Conservation (phyloP, 2,888 invertebrate species). For the Diarsia dahlii region DNA sequence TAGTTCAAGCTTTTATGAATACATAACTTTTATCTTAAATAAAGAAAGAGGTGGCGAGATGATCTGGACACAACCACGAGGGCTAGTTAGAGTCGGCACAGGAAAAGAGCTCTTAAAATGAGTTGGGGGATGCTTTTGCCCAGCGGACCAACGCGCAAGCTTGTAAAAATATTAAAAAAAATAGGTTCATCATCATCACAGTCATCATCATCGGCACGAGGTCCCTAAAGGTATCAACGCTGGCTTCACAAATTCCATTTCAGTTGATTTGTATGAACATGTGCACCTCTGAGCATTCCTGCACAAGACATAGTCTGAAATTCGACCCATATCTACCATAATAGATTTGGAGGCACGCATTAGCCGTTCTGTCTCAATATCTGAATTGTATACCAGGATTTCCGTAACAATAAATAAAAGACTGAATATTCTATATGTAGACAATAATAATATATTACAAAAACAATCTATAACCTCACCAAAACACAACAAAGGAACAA, state of each 20-base stretch:
- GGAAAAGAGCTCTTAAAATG: no score
- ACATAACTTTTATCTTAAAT: no score
- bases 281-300: background rate
- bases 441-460: slow-evolving; percentile 2
- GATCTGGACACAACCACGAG: no score
- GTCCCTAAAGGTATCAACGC: no score
- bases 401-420: background rate
- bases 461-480: slow-evolving; percentile 18
- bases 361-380: background rate
- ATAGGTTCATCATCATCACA: no score
- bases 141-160: no score
- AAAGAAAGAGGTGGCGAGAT: no score
- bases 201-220: no score
- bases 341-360: background rate
- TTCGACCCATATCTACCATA: background rate
- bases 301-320: background rate
- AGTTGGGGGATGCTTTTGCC: no score
- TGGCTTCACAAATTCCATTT: background rate
- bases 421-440: background rate
- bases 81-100: no score
- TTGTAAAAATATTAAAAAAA: no score
- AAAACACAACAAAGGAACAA: slow-evolving; percentile 46
- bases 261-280: background rate
- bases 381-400: background rate
- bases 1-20: no score